Conservation (phyloP, 2,113 vertebrate species). For the Ranitomeya imitator region DNA sequence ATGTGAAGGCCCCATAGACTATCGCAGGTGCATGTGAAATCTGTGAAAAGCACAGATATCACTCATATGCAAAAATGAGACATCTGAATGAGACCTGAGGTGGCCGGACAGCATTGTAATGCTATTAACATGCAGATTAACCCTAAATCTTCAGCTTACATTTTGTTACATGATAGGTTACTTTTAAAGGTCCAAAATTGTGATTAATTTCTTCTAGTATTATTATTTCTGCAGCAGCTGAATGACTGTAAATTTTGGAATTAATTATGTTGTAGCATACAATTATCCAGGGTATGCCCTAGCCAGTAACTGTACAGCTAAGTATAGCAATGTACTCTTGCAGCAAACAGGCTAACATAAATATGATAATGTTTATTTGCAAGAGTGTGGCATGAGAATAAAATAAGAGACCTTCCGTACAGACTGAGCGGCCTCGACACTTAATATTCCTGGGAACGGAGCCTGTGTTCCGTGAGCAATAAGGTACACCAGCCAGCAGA, state of each 20-base stretch:
- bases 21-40: no score
- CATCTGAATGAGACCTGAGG: no score
- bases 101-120: no score
- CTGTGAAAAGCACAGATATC: no score
- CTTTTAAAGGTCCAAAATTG: no score
- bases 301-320: neutral
- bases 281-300: neutral
- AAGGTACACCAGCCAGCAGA: constrained; percentile 23
- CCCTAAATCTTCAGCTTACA: no score
- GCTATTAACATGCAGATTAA: no score
- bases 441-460: constrained; percentile 22
- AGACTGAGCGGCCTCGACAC: neutral
- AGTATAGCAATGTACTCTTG: neutral
- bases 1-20: no score
- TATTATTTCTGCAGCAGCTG: neutral
- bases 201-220: neutral
- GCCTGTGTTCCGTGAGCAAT: constrained; percentile 21
- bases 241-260: neutral
- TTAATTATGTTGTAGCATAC: neutral
- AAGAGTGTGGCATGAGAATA: neutral
- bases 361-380: constrained; percentile 1
- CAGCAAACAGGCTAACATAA: neutral
- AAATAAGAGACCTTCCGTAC: neutral
- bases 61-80: no score
- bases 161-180: no score